Percentiles rank a stretch among this genome's conserved stretches.
phyloP scores from a whole-genome alignment of 2,888 invertebrate genomes.

The Mesorhabditis belari region DNA sequence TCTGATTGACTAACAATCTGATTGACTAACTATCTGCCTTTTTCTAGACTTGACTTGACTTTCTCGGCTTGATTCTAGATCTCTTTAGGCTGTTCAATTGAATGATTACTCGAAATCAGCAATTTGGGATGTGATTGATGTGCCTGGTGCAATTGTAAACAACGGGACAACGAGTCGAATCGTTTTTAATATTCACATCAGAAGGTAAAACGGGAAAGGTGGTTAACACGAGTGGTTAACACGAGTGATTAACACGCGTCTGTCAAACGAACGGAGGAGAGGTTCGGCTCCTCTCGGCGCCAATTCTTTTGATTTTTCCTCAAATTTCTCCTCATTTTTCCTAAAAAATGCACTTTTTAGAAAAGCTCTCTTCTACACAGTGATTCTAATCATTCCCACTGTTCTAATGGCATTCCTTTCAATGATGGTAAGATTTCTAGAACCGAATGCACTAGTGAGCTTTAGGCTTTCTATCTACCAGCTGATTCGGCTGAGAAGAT shows the following conservation, averaged over 20 bases:
- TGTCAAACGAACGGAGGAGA: background rate
- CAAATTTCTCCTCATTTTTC: background rate
- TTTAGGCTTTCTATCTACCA: conserved; percentile 88
- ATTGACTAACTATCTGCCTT: too few relatives aligned
- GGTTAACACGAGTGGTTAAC: background rate
- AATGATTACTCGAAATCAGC: conserved; percentile 96
- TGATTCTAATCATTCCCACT: conserved; percentile 95
- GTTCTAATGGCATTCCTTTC: conserved; percentile 91
- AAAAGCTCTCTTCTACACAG: conserved; percentile 97
- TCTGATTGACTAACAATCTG: too few relatives aligned
- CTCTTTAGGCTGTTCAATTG: conserved; percentile 61
- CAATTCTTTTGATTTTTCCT: too few relatives aligned
- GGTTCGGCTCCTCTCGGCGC: too few relatives aligned
- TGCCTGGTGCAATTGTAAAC: conserved; percentile 54
- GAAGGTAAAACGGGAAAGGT: conserved; percentile 21
- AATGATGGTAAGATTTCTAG: conserved; percentile 58
- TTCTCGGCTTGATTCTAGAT: too few relatives aligned
- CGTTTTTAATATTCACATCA: conserved; percentile 43
- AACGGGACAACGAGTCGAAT: conserved; percentile 43
- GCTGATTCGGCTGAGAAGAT: conserved; percentile 85
- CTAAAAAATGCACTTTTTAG: too few relatives aligned
- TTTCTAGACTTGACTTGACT: too few relatives aligned
- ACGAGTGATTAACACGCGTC: background rate
- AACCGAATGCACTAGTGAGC: background rate
- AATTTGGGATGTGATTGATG: conserved; percentile 85